Percentiles rank a stretch among this genome's conserved stretches.
phyloP scores from a whole-genome alignment of 2,888 invertebrate species.

The Hoplodrina ambigua region DNA sequence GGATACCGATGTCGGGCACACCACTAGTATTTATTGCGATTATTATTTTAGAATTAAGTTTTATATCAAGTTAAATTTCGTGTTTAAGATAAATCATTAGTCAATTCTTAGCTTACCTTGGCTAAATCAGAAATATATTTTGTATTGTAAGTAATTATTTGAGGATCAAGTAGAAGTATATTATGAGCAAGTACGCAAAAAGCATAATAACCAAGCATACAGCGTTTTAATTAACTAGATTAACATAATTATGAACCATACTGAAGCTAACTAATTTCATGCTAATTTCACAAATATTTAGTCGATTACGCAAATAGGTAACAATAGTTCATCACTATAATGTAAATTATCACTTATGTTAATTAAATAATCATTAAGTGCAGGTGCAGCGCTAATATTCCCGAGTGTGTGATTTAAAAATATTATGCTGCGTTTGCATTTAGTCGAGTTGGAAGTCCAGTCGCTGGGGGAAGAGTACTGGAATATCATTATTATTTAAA shows the following conservation, averaged over 20 bases:
- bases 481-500: not conserved
- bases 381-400: constrained; percentile 25
- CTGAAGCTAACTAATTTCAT: constrained; percentile 17
- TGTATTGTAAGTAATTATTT: too few species aligned
- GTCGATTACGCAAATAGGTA: constrained; percentile 28
- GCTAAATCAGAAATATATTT: too few species aligned
- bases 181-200: not conserved
- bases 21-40: too few species aligned
- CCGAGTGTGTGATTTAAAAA: constrained; percentile 2
- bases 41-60: too few species aligned
- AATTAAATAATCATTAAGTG: constrained; percentile 8
- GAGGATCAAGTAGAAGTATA: too few species aligned
- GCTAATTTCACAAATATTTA: constrained; percentile 4
- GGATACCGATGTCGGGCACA: too few species aligned
- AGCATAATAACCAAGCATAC: not conserved
- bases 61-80: too few species aligned
- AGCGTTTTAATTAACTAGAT: constrained; percentile 7
- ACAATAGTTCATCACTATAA: constrained; percentile 24
- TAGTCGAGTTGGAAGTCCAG: not conserved
- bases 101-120: too few species aligned
- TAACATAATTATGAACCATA: not conserved
- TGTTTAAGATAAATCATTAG: too few species aligned
- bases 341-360: not conserved
- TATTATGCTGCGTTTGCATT: constrained; percentile 12
- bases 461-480: not conserved